Percentiles rank a stretch among this genome's conserved stretches.
Evolutionary conservation across 37 sponge, comb jelly and placozoan species (phyloP).

Genomic region (Haliclona indistincta): DNA sequence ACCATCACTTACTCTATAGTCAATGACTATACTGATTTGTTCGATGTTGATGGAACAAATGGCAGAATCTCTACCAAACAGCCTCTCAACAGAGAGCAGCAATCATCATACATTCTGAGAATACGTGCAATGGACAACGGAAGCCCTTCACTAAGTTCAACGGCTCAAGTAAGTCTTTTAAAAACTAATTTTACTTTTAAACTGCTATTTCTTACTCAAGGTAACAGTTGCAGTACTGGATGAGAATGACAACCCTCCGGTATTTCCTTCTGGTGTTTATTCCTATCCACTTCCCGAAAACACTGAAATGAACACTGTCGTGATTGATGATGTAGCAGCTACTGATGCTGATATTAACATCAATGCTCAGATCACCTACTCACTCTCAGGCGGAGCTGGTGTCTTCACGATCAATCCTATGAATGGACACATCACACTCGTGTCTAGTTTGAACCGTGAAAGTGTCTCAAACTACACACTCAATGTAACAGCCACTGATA

Average conservation of each 20-base stretch:
- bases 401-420: not conserved
- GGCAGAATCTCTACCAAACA: slow-evolving; percentile 19
- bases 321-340: slow-evolving; percentile 5
- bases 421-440: not conserved
- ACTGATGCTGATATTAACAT: slow-evolving; percentile 39
- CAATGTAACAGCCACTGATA: slow-evolving; percentile 11
- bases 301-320: not conserved
- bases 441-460: slow-evolving; percentile 20
- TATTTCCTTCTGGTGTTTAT: not conserved
- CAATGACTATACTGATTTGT: not conserved
- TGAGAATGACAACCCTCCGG: slow-evolving; percentile 49
- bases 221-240: slow-evolving; percentile 46
- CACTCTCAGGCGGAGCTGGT: not conserved
- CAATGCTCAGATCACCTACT: slow-evolving; percentile 44
- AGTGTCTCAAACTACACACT: not conserved
- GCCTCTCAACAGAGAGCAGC: slow-evolving; percentile 30
- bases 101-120: slow-evolving; percentile 29
- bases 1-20: slow-evolving; percentile 22
- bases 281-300: slow-evolving; percentile 8
- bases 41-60: slow-evolving; percentile 21
- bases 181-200: not conserved
- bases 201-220: slow-evolving; percentile 8
- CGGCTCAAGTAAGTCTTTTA: slow-evolving; percentile 23
- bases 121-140: slow-evolving; percentile 41
- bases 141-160: not conserved